A percentile compares a stretch with the other conserved stretches of the same genome.
Conservation (phyloP, 2,797 vertebrate genomes). For the Artibeus lituratus region DNA sequence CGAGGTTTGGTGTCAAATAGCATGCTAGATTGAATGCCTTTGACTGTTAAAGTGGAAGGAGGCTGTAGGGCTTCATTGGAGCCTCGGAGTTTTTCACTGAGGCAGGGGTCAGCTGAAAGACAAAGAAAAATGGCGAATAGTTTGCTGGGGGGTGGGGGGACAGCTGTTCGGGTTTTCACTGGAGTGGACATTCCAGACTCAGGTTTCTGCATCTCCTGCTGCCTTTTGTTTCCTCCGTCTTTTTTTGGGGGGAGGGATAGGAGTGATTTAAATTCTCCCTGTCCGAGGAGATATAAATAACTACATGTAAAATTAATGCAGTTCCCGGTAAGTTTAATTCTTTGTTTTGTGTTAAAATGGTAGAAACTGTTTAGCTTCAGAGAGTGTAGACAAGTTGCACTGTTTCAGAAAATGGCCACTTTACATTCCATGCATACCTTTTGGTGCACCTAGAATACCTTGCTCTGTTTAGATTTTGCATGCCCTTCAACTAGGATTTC, state of each 20-base stretch:
- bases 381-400: slow-evolving; percentile 81
- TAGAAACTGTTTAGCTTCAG: slow-evolving; percentile 71
- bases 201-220: slow-evolving; percentile 78
- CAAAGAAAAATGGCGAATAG: slow-evolving; percentile 88
- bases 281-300: slow-evolving; percentile 78
- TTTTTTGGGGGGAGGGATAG: slow-evolving; percentile 77
- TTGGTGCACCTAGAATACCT: slow-evolving; percentile 80
- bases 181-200: slow-evolving; percentile 77
- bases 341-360: slow-evolving; percentile 74
- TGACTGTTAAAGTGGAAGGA: slow-evolving; percentile 97
- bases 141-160: slow-evolving; percentile 73
- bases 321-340: slow-evolving; percentile 81
- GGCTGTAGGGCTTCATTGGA: slow-evolving; percentile 89
- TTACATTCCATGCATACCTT: slow-evolving; percentile 83
- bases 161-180: slow-evolving; percentile 72
- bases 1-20: slow-evolving; percentile 89
- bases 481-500: slow-evolving; percentile 67
- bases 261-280: slow-evolving; percentile 80
- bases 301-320: slow-evolving; percentile 81
- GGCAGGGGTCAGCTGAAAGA: slow-evolving; percentile 95
- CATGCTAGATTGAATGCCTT: slow-evolving; percentile 96
- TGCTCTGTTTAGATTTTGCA: slow-evolving; percentile 74
- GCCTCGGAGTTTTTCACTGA: slow-evolving; percentile 87
- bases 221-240: slow-evolving; percentile 81
- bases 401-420: slow-evolving; percentile 83